Base-by-base conservation (phyloP, 2,797 vertebrate genomes). In the Perodicticus potto region DNA sequence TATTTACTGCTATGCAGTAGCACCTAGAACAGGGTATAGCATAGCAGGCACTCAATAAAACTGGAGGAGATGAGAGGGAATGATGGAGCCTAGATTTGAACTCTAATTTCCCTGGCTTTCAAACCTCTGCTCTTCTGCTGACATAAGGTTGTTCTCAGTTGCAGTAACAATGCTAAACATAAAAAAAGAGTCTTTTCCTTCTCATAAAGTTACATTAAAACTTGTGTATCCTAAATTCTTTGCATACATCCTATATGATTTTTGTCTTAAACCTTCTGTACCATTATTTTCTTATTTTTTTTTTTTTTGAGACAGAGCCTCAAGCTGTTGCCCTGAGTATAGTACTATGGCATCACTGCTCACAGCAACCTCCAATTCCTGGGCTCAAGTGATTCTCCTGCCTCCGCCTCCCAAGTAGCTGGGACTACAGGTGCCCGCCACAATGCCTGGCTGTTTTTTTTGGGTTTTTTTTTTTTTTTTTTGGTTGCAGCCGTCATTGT, bases 131-230 rank as follows among this genome's bases (percentile, higher is more conserved):
- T 70, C 17, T 70, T 74, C 16, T 40, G 40, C 6, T 82, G 53
- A 93, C 9, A 29, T 7, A 69, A 89, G 34, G 91, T 1, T 43
- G 37, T 14, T 91, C 43, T 83, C 57, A 34, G 49, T 81, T 29
- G 63, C 45, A 74, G 49, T 45, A 86, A 80, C 22, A 96, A 91
- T 43, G 43, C 53, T 63, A 55, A 82, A 80, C 32, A 94, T 45
- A n/a, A 53, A 72, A 81, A 80, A 95, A 69, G 49, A 17, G n/a
- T 61, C 61, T 87, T 27, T 80, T 94, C 25, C 72, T 49, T 83
- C 23, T 55, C 27, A 84, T 25, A 70, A 86, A 55, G n/a, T 25
- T 84, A 59, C 61, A 83, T 32, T 22, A 65, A 59, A 86, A 65
- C 72, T 53, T 93, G 49, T 53, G 6, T 34, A 70, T 13, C 55